Evolutionary conservation across 2,113 vertebrate genomes (phyloP), one percentile per base, ranked within the genome.

Genomic region (Thomomys bottae): DNA sequence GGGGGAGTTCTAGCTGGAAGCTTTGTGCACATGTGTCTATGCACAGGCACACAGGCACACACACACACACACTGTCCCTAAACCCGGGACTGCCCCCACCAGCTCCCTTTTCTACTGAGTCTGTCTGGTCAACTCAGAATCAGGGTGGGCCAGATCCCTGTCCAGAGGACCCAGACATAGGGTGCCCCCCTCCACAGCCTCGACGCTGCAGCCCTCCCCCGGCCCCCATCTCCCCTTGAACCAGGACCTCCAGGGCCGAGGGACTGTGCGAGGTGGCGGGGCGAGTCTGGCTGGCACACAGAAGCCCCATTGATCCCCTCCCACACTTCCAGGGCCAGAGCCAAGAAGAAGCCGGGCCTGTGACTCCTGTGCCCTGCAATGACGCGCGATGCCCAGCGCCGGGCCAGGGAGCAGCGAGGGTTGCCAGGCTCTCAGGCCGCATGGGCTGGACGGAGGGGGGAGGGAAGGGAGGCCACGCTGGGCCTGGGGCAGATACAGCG

Each of bases 271-370:
- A 59, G 82, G 82, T 75, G 84, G 84, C 73, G 5, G 5, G 9
- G 81, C 79, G 36, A 76, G 89, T 67, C 71, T 59, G 86, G 73
- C 63, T 70, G 0, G 72, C 92, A 80, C 92, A 95, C 85, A 93
- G 94, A 94, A 26, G 71, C 88, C 89, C 79, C 64, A 87, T 79
- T 85, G 87, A 93, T 0, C 38, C 49, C 83, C 90, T 83, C 88
- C 87, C n/a, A 86, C 95, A 95, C 38, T 71, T 84, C 87, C 63
- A 18, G 4, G 63, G 78, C 87, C 92, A 71, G 32, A 21, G 89
- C 95, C 91, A 88, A 72, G 76, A 32, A 2, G 26, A 36, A 93
- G 71, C 88, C 1, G 4, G 66, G 28, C 84, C 93, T 80, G 9
- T 81, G n/a, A 90, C 63, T 93, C 86, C 82, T 14, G 70, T 2